Conservation (phyloP, 2,797 vertebrate species). For the Brachyalestes nurse region DNA sequence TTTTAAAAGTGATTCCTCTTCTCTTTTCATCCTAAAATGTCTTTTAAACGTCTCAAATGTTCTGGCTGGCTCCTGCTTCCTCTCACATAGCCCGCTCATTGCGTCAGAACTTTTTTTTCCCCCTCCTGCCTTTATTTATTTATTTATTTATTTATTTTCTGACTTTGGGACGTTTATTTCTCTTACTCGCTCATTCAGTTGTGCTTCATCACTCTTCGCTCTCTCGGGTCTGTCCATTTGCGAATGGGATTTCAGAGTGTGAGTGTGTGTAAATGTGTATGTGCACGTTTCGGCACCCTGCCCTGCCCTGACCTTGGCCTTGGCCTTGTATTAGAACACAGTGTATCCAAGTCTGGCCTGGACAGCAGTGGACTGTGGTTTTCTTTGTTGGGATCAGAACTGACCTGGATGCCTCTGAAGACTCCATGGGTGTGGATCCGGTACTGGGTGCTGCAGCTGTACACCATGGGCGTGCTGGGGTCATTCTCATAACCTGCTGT, state of each 20-base stretch:
- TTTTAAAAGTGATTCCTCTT: conserved; percentile 66
- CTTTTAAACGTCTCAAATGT: conserved; percentile 64
- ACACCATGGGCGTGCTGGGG: conserved; percentile 90
- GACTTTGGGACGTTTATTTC: conserved; percentile 37
- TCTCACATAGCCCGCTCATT: conserved; percentile 59
- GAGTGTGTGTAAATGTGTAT: conserved; percentile 13
- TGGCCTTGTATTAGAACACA: conserved; percentile 49
- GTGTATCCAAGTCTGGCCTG: conserved; percentile 22
- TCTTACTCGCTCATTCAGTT: conserved; percentile 29
- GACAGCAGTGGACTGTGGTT: conserved; percentile 29
- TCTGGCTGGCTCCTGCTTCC: conserved; percentile 58
- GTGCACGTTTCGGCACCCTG: conserved; percentile 5
- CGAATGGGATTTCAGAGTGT: neutral
- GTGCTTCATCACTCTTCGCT: conserved; percentile 26
- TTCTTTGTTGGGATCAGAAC: conserved; percentile 49
- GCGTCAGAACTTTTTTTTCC: conserved; percentile 56
- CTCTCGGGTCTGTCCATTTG: conserved; percentile 5
- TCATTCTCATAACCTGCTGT: conserved; percentile 91
- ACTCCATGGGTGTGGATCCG: conserved; percentile 97
- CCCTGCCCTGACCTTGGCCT: conserved; percentile 58
- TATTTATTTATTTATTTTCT: conserved; percentile 42
- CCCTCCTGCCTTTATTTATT: conserved; percentile 23
- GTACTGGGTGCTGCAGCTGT: conserved; percentile 98
- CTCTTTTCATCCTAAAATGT: conserved; percentile 63
- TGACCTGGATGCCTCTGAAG: conserved; percentile 91